phyloP scores from a whole-genome alignment of 2,888 invertebrate genomes.

The Trichacis sp. region DNA sequence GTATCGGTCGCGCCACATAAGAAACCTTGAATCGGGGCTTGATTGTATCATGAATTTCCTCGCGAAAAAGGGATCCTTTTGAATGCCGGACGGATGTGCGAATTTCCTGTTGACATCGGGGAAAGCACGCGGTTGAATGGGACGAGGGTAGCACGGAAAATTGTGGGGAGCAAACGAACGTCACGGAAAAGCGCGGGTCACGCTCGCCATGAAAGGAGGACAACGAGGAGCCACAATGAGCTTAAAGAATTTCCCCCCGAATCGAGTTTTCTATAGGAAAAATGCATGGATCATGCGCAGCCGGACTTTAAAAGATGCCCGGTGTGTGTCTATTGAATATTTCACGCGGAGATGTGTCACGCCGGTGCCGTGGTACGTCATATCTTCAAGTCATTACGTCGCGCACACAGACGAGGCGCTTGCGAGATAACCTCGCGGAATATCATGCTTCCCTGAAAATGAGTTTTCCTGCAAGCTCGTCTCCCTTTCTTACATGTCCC shows the following conservation, averaged over 20 bases:
- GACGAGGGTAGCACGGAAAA: conserved; percentile 29
- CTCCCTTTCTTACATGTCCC: conserved; percentile 13
- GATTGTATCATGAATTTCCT: background rate
- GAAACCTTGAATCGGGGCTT: background rate
- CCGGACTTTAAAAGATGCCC: conserved; percentile 31
- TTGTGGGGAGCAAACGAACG: conserved; percentile 27
- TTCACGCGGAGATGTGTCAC: conserved; percentile 15
- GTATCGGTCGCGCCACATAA: background rate
- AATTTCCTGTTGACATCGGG: conserved; percentile 26
- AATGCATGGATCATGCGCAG: conserved; percentile 42
- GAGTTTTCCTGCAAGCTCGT: conserved; percentile 42
- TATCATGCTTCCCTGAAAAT: conserved; percentile 48
- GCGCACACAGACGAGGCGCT: background rate
- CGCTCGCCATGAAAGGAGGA: conserved; percentile 17
- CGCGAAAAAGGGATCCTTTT: background rate
- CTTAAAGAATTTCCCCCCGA: conserved; percentile 50
- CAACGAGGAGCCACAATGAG: conserved; percentile 49
- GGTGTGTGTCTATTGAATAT: conserved; percentile 25
- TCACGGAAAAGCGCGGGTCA: conserved; percentile 24
- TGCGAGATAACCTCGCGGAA: conserved; percentile 41
- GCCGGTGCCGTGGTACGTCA: conserved; percentile 19
- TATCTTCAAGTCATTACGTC: conserved; percentile 33
- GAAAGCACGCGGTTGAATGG: conserved; percentile 23
- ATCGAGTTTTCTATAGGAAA: conserved; percentile 49
- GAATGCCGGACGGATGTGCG: conserved; percentile 11